Percentiles rank a stretch among this genome's conserved stretches.
Evolutionary conservation across 1,140 invertebrate genomes (phyloP).

Genomic region (Laupala kohalensis): DNA sequence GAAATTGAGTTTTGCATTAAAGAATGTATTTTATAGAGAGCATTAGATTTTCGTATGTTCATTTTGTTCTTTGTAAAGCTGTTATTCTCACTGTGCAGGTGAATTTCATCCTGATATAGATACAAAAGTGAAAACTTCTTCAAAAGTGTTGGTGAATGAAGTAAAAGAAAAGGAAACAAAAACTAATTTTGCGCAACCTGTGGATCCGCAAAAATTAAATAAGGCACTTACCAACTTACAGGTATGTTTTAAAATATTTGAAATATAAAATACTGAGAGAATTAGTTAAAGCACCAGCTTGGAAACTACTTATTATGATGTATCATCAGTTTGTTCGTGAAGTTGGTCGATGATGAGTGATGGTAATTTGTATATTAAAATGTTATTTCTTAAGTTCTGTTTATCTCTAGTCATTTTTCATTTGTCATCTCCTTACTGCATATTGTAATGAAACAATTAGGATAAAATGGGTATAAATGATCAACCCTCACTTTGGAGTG

Average conservation of each 20-base stretch:
- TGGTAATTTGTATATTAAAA: too few relatives aligned
- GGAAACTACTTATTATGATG: too few relatives aligned
- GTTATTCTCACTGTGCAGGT: not conserved
- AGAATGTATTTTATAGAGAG: not conserved
- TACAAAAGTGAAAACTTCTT: not conserved
- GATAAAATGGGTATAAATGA: too few relatives aligned
- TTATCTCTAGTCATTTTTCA: too few relatives aligned
- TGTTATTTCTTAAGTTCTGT: too few relatives aligned
- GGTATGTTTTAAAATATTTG: slow-evolving; percentile 20
- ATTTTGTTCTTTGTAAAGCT: not conserved
- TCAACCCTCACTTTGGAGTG: too few relatives aligned
- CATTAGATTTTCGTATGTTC: not conserved
- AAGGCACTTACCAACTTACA: slow-evolving; percentile 36
- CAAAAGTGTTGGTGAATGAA: not conserved
- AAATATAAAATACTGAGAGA: too few relatives aligned
- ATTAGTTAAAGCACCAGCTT: too few relatives aligned
- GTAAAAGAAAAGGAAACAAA: not conserved
- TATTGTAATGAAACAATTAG: too few relatives aligned
- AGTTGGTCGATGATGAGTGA: too few relatives aligned
- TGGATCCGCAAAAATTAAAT: slow-evolving; percentile 32
- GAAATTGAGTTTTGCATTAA: not conserved
- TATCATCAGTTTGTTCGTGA: too few relatives aligned
- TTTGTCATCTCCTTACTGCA: too few relatives aligned
- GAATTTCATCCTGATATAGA: not conserved
- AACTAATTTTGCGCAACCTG: slow-evolving; percentile 25